phyloP scores from a whole-genome alignment of 2,797 vertebrate species.

The Acanthis flammea region DNA sequence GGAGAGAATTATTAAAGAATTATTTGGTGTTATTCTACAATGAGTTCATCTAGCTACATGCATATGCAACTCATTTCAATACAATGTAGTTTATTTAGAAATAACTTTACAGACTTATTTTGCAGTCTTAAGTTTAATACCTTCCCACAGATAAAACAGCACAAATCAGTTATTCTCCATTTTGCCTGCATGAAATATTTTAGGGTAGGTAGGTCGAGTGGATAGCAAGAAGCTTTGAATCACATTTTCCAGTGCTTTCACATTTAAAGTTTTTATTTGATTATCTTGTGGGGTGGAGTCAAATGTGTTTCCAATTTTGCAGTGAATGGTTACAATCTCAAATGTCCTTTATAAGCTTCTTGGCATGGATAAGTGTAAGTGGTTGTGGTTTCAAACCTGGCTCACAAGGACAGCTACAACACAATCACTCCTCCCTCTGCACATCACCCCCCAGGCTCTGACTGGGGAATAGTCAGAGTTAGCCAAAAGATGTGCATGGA shows the following conservation, averaged over 20 bases:
- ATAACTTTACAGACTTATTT: neutral
- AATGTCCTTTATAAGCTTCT: neutral
- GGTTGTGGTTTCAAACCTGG: neutral
- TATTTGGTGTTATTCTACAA: neutral
- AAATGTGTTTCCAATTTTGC: conserved; percentile 14
- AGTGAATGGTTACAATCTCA: neutral
- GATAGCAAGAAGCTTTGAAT: neutral
- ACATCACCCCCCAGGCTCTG: neutral
- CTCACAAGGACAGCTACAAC: neutral
- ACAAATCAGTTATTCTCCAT: neutral
- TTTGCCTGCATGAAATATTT: neutral
- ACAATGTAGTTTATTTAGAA: neutral
- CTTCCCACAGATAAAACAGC: neutral
- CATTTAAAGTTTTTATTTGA: neutral
- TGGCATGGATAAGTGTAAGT: neutral
- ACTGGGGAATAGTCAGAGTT: neutral
- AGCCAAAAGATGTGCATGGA: neutral
- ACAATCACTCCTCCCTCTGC: neutral
- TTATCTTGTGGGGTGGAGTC: neutral
- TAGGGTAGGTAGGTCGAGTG: neutral
- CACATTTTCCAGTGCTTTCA: neutral
- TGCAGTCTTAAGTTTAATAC: neutral
- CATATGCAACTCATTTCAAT: neutral
- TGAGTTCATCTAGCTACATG: neutral
- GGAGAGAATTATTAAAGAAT: neutral